Percentiles rank a stretch among this genome's conserved stretches.
Conservation (phyloP, 2,797 vertebrate genomes). For the Pempheris klunzingeri region DNA sequence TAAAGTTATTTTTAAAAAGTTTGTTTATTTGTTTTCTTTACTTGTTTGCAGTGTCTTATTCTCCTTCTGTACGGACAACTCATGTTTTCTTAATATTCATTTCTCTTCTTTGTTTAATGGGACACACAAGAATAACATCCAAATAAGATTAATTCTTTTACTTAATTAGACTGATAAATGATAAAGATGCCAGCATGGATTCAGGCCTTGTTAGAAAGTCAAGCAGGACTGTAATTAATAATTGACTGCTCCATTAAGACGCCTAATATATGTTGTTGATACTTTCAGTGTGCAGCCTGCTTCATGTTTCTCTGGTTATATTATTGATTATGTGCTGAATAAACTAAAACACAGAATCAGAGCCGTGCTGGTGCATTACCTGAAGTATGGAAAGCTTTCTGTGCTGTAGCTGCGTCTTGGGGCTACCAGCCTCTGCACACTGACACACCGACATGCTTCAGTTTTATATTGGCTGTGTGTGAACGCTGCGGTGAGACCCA, state of each 20-base stretch:
- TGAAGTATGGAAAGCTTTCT: slow-evolving; percentile 2
- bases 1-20: background rate
- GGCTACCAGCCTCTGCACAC: background rate
- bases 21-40: background rate
- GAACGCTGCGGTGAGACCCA: background rate
- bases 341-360: slow-evolving; percentile 6
- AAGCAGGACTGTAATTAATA: background rate
- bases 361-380: slow-evolving; percentile 27
- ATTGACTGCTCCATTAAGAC: background rate
- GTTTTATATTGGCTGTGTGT: background rate
- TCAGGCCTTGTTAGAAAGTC: background rate
- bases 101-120: background rate
- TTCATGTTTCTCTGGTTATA: background rate
- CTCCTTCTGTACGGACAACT: too few relatives aligned
- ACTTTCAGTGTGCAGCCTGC: background rate
- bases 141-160: background rate
- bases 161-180: background rate
- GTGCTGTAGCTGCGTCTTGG: background rate
- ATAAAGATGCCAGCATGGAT: background rate
- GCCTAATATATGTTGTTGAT: background rate
- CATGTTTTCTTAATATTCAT: background rate
- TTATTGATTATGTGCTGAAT: background rate
- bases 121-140: background rate
- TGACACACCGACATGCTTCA: background rate
- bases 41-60: too few relatives aligned